phyloP scores from a whole-genome alignment of 2,888 invertebrate genomes.

The Meloe dianella region DNA sequence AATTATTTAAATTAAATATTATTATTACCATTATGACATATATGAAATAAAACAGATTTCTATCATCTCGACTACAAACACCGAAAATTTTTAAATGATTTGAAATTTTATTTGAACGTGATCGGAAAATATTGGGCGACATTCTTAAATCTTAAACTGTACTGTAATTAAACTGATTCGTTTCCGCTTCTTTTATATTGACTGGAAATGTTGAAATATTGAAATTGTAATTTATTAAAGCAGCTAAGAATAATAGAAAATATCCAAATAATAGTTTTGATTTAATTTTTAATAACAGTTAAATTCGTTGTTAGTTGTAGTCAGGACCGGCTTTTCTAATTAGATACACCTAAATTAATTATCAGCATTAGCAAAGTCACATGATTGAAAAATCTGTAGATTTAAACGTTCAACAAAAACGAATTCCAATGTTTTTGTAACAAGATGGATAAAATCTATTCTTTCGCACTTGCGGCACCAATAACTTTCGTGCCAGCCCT shows the following conservation, averaged over 20 bases:
- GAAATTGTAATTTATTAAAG: neutral
- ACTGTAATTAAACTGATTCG: neutral
- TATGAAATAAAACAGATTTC: neutral
- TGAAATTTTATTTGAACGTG: neutral
- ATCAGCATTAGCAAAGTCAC: too few relatives aligned
- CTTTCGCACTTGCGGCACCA: too few relatives aligned
- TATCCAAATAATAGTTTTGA: neutral
- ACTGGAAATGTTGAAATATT: neutral
- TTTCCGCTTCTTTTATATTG: neutral
- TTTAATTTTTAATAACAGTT: neutral
- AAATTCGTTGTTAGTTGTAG: too few relatives aligned
- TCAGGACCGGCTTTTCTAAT: too few relatives aligned
- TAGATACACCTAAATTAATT: too few relatives aligned
- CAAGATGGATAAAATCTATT: too few relatives aligned
- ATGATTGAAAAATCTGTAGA: too few relatives aligned
- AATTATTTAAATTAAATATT: neutral
- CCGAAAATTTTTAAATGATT: neutral
- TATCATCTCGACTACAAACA: neutral
- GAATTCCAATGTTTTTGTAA: too few relatives aligned
- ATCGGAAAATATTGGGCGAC: neutral
- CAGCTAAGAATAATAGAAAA: neutral
- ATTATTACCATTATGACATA: neutral
- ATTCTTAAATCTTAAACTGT: neutral
- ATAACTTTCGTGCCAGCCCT: too few relatives aligned
- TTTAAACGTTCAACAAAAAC: too few relatives aligned